Evolutionary conservation across 2,797 vertebrate genomes (phyloP).

Genomic region (Arctocebus calabarensis): DNA sequence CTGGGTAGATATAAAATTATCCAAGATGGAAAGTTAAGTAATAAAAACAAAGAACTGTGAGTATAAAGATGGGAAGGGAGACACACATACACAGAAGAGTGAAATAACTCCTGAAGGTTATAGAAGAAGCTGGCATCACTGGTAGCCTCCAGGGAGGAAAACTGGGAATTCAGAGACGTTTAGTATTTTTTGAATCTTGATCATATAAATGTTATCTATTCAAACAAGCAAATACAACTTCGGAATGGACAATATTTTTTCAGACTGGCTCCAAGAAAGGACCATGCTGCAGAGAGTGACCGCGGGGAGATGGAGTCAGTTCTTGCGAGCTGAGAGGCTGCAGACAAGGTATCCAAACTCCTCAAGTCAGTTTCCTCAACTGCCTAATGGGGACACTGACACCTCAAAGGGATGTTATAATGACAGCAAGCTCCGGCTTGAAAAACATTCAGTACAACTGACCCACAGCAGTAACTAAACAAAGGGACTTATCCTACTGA

Average conservation of each 20-base stretch:
- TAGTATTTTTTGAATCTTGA: neutral
- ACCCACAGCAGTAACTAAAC: neutral
- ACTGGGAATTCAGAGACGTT: neutral
- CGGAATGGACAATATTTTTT: neutral
- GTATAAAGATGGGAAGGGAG: neutral
- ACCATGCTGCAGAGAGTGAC: neutral
- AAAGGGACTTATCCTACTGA: neutral
- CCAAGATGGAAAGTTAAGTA: neutral
- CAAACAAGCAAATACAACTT: neutral
- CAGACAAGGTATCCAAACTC: neutral
- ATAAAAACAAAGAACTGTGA: neutral
- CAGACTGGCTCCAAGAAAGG: neutral
- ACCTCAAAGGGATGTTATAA: neutral
- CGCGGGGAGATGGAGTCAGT: neutral
- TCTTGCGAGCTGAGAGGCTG: neutral
- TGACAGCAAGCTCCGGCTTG: neutral
- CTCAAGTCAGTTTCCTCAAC: neutral
- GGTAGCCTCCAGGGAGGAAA: neutral
- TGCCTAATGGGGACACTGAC: neutral
- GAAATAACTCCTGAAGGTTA: neutral
- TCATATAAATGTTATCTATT: neutral
- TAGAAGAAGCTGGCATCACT: neutral
- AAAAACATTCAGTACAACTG: neutral
- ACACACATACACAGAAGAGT: neutral
- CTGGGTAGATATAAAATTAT: neutral